Conservation (phyloP, 2,888 invertebrate species). For the Thyatira batis region DNA sequence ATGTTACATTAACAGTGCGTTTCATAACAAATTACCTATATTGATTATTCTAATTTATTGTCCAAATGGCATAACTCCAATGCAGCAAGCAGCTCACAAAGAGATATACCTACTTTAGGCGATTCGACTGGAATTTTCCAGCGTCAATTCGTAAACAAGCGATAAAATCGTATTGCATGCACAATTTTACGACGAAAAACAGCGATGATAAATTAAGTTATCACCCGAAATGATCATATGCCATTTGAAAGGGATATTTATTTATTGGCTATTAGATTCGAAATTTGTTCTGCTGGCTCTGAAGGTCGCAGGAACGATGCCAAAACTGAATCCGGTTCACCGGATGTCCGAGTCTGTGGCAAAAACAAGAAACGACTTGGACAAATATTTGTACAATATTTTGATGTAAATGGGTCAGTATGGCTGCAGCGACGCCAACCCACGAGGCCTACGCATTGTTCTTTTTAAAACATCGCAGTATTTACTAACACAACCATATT, state of each 20-base stretch:
- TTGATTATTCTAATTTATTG: too few species aligned
- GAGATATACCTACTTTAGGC: not conserved
- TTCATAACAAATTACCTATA: too few species aligned
- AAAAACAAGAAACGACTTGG: conserved; percentile 6
- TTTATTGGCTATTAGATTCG: not conserved
- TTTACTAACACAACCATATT: conserved; percentile 61
- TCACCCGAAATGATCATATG: not conserved
- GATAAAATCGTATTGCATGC: conserved; percentile 1
- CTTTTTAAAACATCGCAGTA: conserved; percentile 54
- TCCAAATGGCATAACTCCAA: too few species aligned
- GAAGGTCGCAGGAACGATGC: conserved; percentile 15
- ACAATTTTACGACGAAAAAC: not conserved
- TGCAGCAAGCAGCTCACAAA: too few species aligned
- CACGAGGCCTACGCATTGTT: conserved; percentile 55
- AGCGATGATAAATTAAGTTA: not conserved
- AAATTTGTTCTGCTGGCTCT: not conserved
- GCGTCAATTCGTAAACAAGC: conserved; percentile 2
- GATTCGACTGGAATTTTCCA: not conserved
- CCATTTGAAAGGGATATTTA: not conserved
- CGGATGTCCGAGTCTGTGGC: conserved; percentile 20
- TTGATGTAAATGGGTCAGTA: conserved; percentile 21
- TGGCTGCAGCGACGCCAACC: conserved; percentile 15
- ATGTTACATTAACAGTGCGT: too few species aligned
- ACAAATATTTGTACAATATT: conserved; percentile 12
- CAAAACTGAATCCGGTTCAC: conserved; percentile 9